These are phyloP conservation scores for Myodes glareolus DNA, from an alignment of 2,113 vertebrate genomes.

Conservation along the genomic window DNA sequence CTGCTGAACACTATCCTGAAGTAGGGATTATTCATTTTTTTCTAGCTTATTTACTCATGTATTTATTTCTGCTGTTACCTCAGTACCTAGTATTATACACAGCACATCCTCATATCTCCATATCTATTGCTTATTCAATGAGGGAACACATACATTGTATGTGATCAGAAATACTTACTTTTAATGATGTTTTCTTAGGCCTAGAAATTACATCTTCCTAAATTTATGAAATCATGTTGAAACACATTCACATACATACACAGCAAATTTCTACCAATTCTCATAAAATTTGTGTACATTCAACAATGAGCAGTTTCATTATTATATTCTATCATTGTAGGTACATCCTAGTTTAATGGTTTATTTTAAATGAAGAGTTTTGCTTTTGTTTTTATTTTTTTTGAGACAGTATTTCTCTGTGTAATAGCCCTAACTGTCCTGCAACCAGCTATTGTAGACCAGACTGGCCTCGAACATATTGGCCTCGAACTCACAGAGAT, in stretches of 20 bases:
- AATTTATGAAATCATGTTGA: neutral
- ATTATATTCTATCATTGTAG: no score
- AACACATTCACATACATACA: neutral
- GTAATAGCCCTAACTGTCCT: no score
- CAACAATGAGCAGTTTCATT: fast-evolving
- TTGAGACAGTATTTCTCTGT: no score
- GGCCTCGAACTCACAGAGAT: no score
- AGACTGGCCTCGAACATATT: no score
- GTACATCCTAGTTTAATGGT: neutral
- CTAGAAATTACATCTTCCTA: neutral
- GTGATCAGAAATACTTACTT: neutral
- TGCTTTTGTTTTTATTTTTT: no score
- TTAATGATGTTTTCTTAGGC: neutral
- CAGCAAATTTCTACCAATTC: neutral
- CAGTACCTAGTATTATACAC: no score
- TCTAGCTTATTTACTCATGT: neutral
- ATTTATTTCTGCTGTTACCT: neutral
- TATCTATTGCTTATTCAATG: neutral
- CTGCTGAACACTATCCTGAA: no score
- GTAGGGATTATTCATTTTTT: neutral
- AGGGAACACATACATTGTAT: neutral
- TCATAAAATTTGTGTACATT: neutral
- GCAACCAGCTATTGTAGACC: no score
- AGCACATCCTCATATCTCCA: neutral
- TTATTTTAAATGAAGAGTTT: neutral